These are phyloP conservation scores for Microctenopoma steveboyesi DNA, from an alignment of 2,797 vertebrate species.

Conservation along the genomic window DNA sequence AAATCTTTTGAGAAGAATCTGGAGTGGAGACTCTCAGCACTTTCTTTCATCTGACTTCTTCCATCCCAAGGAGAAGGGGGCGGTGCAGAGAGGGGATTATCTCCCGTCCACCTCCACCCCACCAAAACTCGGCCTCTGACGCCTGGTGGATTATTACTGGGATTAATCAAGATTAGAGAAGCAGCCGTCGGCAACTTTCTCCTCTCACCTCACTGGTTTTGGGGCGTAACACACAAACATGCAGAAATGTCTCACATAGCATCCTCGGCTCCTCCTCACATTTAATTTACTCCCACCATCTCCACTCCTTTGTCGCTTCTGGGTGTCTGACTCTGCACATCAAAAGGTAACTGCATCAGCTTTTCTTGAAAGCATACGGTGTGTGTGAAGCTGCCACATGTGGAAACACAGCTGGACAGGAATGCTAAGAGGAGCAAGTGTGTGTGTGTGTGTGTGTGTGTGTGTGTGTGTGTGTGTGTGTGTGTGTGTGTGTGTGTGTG, in stretches of 20 bases:
- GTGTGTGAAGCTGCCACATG: background rate
- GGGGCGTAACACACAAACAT: background rate
- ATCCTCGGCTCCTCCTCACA: background rate
- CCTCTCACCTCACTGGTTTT: background rate
- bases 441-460: background rate
- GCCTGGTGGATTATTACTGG: constrained; percentile 63
- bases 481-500: background rate
- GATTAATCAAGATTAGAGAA: constrained; percentile 72
- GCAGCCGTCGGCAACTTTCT: constrained; percentile 39
- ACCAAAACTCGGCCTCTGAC: constrained; percentile 13
- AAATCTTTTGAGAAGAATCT: constrained; percentile 4
- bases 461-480: background rate
- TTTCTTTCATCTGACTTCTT: constrained; percentile 37
- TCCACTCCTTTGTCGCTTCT: background rate
- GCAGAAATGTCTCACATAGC: background rate
- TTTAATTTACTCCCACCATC: background rate
- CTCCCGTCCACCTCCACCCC: constrained; percentile 18
- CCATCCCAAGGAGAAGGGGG: constrained; percentile 2
- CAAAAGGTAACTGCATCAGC: constrained; percentile 10
- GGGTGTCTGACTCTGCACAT: background rate
- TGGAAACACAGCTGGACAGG: constrained; percentile 15
- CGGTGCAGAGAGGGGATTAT: constrained; percentile 6
- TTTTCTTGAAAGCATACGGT: constrained; percentile 5
- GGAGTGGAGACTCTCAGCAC: constrained; percentile 15
- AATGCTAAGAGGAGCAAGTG: background rate